Base-by-base conservation (phyloP, 1,140 invertebrate species). In the Patella vulgata region DNA sequence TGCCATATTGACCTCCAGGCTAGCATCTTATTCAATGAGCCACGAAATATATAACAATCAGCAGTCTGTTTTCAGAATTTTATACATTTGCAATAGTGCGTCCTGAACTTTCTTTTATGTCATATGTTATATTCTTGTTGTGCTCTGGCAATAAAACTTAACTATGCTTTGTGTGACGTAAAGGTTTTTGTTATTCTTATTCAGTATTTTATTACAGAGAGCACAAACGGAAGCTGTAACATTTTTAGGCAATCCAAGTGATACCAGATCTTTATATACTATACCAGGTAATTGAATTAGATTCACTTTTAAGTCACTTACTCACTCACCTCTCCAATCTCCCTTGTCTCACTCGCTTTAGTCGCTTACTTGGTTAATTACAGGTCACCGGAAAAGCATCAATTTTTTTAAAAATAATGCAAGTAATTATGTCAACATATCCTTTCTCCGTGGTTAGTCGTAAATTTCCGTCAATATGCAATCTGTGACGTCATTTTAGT, bases 191-290 rank as follows among this genome's bases (percentile, higher is more conserved):
- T 51, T 30, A 51, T 31, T 25, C 51, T n/a, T n/a, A 40, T 2
- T 19, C 19, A n/a, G 42, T 61, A 61, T 57, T 39, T 12, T 53
- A 31, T 75, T 85, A 23, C 74, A 96, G 93, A 88, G 95, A 78
- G 94, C 95, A 6, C 95, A 97, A 87, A 96, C 95, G 42, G 95
- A 98, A 87, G 93, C 95, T 31, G 96, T 98, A 0, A 98, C 96
- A n/a, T 98, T 98, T 85, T 85, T 98, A 25, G 95, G 95, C 4
- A 96, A 95, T 81, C 95, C 97, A 83, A 95, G 97, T 82, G 95
- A 93, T 19, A 96, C 92, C 77, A 87, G 93, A 46, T 81, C 83
- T 82, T 84, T 97, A 9, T 97, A 97, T 85, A 94, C 95, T 0
- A 96, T 97, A 73, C 95, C 95, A 33, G 95, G 95, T 17, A 65